Percentiles rank a stretch among this genome's conserved stretches.
phyloP scores from a whole-genome alignment of 2,888 invertebrate species.

The Xanthorhoe spadicearia region DNA sequence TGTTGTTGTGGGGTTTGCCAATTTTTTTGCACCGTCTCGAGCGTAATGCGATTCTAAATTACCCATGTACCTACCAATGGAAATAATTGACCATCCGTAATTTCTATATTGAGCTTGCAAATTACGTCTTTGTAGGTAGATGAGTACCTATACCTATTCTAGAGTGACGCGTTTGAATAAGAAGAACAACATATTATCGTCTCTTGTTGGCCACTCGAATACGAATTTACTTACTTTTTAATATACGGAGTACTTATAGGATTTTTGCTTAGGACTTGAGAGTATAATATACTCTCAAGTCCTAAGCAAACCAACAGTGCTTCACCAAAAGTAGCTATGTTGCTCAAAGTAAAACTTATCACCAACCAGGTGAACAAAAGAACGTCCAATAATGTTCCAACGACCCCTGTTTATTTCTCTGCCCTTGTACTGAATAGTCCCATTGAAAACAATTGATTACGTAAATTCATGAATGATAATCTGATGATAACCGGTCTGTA shows the following conservation, averaged over 20 bases:
- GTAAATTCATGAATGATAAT: constrained; percentile 31
- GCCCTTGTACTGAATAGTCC: constrained; percentile 16
- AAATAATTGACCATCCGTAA: background rate
- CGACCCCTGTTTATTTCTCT: constrained; percentile 10
- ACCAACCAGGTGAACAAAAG: background rate
- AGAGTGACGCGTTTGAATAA: no score
- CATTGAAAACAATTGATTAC: constrained; percentile 23
- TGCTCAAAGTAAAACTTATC: no score
- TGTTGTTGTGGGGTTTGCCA: constrained; percentile 35
- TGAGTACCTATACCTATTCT: no score
- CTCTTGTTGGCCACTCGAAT: no score
- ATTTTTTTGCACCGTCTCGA: constrained; percentile 30
- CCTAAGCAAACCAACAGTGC: no score
- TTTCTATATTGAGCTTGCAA: constrained; percentile 1
- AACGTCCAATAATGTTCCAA: background rate
- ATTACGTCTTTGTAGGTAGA: background rate
- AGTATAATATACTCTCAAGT: no score
- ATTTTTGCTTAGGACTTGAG: no score
- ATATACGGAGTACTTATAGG: no score
- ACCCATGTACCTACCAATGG: background rate
- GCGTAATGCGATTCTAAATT: constrained; percentile 8
- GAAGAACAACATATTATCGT: no score
- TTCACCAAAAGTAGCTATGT: no score
- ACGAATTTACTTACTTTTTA: no score
- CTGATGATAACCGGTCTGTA: constrained; percentile 27